These are phyloP conservation scores for Spongia lamella DNA, from an alignment of 37 sponge, comb jelly and placozoan genomes.

Conservation along the genomic window DNA sequence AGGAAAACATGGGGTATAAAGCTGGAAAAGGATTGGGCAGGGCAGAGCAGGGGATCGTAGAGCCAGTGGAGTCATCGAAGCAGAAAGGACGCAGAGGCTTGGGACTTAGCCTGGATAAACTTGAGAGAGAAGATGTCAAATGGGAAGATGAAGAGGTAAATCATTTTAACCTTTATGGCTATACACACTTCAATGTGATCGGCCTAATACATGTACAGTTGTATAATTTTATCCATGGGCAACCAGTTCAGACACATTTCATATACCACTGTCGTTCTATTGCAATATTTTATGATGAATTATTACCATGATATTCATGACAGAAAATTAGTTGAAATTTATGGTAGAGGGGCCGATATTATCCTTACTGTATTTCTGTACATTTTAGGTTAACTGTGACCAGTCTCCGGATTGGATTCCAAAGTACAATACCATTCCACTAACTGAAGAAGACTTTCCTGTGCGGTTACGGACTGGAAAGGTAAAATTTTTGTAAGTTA, in stretches of 20 bases:
- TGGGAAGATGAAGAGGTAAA: conserved; percentile 80
- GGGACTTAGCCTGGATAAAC: conserved; percentile 38
- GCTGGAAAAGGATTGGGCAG: conserved; percentile 68
- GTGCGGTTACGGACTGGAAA: conserved; percentile 43
- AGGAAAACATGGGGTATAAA: conserved; percentile 81
- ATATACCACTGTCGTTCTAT: too few relatives aligned
- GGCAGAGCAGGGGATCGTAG: conserved; percentile 52
- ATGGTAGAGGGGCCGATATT: too few relatives aligned
- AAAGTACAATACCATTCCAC: conserved; percentile 8
- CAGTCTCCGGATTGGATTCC: conserved; percentile 68
- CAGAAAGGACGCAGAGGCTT: conserved; percentile 72
- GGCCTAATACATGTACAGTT: background rate
- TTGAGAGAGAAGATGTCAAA: conserved; percentile 58
- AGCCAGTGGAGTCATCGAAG: conserved; percentile 57
- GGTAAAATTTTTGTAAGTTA: conserved; percentile 18
- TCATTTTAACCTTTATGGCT: too few relatives aligned
- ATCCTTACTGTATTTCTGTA: too few relatives aligned
- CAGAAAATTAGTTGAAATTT: too few relatives aligned
- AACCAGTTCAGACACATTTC: background rate
- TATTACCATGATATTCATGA: too few relatives aligned
- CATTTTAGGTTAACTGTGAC: conserved; percentile 45
- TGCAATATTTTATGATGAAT: too few relatives aligned
- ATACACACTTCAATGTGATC: conserved; percentile 20
- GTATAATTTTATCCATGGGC: background rate
- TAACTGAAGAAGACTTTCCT: conserved; percentile 36